These are phyloP conservation scores for Autographa gamma DNA, from an alignment of 2,888 invertebrate genomes.

Conservation along the genomic window DNA sequence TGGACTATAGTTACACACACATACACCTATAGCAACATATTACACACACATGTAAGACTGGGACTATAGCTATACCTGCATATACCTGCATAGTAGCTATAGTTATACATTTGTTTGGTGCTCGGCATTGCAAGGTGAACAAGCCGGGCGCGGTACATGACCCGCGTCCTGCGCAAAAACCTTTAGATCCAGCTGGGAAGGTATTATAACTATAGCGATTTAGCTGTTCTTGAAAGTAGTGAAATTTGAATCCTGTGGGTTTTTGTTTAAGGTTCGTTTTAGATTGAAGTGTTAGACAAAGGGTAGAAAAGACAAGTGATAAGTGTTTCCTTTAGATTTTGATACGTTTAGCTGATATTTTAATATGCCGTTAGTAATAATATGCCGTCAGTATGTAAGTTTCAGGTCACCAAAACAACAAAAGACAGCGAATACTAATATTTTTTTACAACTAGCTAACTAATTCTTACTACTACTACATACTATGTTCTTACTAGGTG, in stretches of 20 bases:
- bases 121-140: constrained; percentile 86
- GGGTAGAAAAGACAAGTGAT: not conserved
- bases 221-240: not conserved
- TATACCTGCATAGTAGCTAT: not conserved
- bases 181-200: constrained; percentile 57
- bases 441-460: too few species aligned
- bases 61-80: too few species aligned
- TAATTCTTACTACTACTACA: not conserved
- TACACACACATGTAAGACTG: too few species aligned
- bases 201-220: not conserved
- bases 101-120: constrained; percentile 29
- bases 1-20: too few species aligned
- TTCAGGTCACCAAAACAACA: too few species aligned
- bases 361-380: not conserved
- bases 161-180: constrained; percentile 62
- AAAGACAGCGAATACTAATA: too few species aligned
- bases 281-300: not conserved
- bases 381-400: too few species aligned
- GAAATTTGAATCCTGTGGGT: not conserved
- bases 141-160: constrained; percentile 67
- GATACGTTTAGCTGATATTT: not conserved
- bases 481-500: not conserved
- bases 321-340: not conserved
- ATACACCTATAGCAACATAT: too few species aligned
- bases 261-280: not conserved